Percentiles rank a stretch among this genome's conserved stretches.
Conservation (phyloP, 2,888 invertebrate genomes). For the Xylophagus ater region DNA sequence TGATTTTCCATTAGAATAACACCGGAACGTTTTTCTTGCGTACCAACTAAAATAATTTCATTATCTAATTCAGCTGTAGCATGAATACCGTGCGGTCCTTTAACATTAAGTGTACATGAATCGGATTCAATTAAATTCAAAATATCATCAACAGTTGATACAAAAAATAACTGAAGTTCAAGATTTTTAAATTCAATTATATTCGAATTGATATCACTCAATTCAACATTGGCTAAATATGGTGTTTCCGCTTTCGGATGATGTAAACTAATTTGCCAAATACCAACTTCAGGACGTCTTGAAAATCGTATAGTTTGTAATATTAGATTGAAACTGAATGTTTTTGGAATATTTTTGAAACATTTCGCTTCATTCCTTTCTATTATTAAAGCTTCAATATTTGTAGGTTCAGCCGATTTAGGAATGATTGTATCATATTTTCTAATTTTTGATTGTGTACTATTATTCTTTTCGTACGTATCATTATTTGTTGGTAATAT, state of each 20-base stretch:
- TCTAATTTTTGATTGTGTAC: conserved; percentile 5
- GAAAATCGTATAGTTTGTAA: conserved; percentile 17
- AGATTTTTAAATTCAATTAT: conserved; percentile 18
- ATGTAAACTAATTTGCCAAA: conserved; percentile 20
- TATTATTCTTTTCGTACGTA: background rate
- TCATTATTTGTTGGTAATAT: too few species aligned
- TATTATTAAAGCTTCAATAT: conserved; percentile 10
- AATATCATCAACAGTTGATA: conserved; percentile 16
- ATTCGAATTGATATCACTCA: conserved; percentile 15
- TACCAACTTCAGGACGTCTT: conserved; percentile 17
- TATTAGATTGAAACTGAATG: conserved; percentile 18
- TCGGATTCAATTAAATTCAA: conserved; percentile 17
- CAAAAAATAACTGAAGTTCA: conserved; percentile 18
- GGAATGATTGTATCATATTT: conserved; percentile 5
- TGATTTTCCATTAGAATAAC: conserved; percentile 18
- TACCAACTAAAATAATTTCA: conserved; percentile 15
- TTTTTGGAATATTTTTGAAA: conserved; percentile 12
- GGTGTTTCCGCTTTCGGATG: conserved; percentile 19
- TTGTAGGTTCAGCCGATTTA: background rate
- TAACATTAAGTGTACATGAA: conserved; percentile 16
- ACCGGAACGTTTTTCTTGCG: conserved; percentile 15
- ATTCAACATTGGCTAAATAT: conserved; percentile 17
- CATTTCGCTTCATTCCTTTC: conserved; percentile 9
- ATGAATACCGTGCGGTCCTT: conserved; percentile 18
- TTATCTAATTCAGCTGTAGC: conserved; percentile 19